Evolutionary conservation across 2,113 vertebrate genomes (phyloP).

Genomic region (Pygathrix nemaeus): DNA sequence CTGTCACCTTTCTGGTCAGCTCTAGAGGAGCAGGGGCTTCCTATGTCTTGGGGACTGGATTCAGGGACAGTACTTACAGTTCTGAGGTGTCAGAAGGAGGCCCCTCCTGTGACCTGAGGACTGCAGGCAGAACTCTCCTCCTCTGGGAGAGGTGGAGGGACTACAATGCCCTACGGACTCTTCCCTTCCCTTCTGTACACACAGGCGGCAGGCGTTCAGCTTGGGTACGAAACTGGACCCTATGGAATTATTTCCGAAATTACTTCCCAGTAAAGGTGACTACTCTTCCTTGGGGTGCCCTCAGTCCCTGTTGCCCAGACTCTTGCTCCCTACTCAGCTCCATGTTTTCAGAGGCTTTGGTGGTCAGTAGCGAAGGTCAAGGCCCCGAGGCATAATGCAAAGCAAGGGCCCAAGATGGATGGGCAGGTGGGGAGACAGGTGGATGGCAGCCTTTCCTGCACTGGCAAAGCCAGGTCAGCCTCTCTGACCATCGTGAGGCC

Average conservation of each 20-base stretch:
- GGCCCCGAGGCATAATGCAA: background rate
- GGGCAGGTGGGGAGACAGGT: background rate
- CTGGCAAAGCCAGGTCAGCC: background rate
- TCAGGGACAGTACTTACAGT: background rate
- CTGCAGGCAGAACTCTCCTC: background rate
- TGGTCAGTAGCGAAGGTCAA: background rate
- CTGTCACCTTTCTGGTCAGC: background rate
- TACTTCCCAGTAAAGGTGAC: slow-evolving; percentile 90
- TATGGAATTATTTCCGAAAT: slow-evolving; percentile 89
- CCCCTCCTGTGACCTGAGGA: background rate
- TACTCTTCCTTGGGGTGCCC: background rate
- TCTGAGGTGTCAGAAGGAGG: background rate
- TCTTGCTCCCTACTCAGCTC: background rate
- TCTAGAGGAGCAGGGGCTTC: background rate
- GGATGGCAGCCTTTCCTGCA: background rate
- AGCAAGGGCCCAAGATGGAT: background rate
- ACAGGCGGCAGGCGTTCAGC: slow-evolving; percentile 86
- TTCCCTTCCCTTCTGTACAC: slow-evolving; percentile 59
- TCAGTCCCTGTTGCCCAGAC: background rate
- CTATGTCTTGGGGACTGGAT: background rate
- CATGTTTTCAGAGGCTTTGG: slow-evolving; percentile 43
- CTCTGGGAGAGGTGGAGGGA: background rate
- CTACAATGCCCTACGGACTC: background rate
- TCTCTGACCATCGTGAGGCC: background rate
- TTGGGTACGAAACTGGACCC: slow-evolving; percentile 86